These are phyloP conservation scores for Phrixothrix hirtus DNA, from an alignment of 2,888 invertebrate genomes.

Conservation along the genomic window DNA sequence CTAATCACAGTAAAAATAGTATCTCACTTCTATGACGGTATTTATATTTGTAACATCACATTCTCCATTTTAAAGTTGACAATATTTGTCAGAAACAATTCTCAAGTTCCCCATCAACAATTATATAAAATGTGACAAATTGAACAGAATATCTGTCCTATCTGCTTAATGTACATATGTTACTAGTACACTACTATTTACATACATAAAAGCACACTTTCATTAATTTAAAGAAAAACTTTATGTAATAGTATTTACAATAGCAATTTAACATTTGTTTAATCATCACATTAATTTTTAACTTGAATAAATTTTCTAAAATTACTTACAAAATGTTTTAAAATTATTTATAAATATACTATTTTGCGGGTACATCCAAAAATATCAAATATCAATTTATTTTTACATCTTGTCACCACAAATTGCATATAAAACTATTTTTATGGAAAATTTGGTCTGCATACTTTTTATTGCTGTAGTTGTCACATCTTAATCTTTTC, in stretches of 20 bases:
- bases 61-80: neutral
- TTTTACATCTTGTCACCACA: neutral
- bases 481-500: neutral
- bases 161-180: slow-evolving; percentile 34
- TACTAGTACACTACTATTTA: slow-evolving; percentile 44
- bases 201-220: slow-evolving; percentile 33
- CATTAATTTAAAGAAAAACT: slow-evolving; percentile 25
- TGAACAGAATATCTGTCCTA: slow-evolving; percentile 39
- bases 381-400: slow-evolving; percentile 18
- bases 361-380: slow-evolving; percentile 10
- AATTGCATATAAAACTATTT: too few relatives aligned
- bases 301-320: slow-evolving; percentile 11
- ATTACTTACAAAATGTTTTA: slow-evolving; percentile 7
- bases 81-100: neutral
- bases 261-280: slow-evolving; percentile 9
- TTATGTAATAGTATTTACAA: slow-evolving; percentile 36
- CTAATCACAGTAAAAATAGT: slow-evolving; percentile 46
- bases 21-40: slow-evolving; percentile 26
- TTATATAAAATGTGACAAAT: slow-evolving; percentile 45
- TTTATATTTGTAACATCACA: slow-evolving; percentile 5
- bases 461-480: neutral
- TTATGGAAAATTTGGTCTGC: neutral
- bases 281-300: slow-evolving; percentile 4
- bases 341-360: slow-evolving; percentile 8
- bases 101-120: slow-evolving; percentile 37